Base-by-base conservation (phyloP, 2,113 vertebrate species). In the Lepus timidus region DNA sequence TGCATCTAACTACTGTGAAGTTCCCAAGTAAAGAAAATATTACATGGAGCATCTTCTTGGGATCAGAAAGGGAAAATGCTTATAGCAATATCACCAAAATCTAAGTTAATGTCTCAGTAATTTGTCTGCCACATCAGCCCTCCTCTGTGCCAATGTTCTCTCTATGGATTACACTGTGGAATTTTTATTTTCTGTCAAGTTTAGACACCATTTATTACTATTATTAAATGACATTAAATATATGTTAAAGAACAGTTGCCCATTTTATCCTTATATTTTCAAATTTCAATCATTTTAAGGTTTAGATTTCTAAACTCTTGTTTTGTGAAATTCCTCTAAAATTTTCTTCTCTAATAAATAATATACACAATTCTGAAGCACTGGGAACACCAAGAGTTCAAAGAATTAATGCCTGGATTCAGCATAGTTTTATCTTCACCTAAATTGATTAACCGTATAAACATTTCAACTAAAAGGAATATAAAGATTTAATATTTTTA, bases 401-500 rank as follows among this genome's bases (percentile, higher is more conserved):
- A 90, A n/a, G 49, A 95, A 83, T 61, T 51, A 90, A 90, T 73
- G 36, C 68, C 73, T 90, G 20, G 12, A 64, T 39, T 67, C 55
- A 92, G 27, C 29, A 73, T 39, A 81, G 23, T 81, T 94, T 85
- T 85, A 81, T 64, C 23, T 88, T 74, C 51, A 91, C 52, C 27
- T 88, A 85, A 84, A 93, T 88, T 73, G 85, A 10, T 62, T 93
- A 94, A 70, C 62, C 78, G 29, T n/a, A 19, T 79, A 81, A 81
- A 79, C 25, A 78, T 74, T 95, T 94, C 88, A 33, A 81, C 94
- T 87, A 31, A 78, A 96, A 88, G 33, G 19, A 71, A 52, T 6
- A 62, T 29, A 81, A 55, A 84, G 13, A 76, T 10, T 76, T 73
- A n/a, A 23, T 87, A 87, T 93, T 92, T 96, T 96, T 87, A 91